phyloP scores from a whole-genome alignment of 2,888 invertebrate species.

The Poecilus cupreus region DNA sequence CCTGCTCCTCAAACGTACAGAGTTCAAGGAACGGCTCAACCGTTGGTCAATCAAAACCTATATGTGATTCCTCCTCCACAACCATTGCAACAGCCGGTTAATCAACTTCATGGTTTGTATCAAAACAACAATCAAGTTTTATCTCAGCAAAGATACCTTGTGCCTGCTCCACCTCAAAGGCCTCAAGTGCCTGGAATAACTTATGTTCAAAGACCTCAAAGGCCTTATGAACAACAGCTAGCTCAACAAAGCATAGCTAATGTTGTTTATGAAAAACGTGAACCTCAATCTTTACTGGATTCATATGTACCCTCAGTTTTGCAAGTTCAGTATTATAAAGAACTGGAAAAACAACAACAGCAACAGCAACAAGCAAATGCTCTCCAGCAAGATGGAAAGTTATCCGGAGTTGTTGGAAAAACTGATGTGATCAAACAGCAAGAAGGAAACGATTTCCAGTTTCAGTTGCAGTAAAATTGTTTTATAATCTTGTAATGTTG shows the following conservation, averaged over 20 bases:
- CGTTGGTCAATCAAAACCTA: conserved; percentile 47
- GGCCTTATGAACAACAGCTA: conserved; percentile 46
- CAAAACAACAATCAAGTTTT: conserved; percentile 30
- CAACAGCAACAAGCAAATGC: conserved; percentile 22
- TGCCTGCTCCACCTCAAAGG: conserved; percentile 53
- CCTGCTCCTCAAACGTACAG: conserved; percentile 51
- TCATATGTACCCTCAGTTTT: conserved; percentile 73
- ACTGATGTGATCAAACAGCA: background rate
- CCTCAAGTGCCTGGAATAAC: no score
- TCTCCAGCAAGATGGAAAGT: background rate
- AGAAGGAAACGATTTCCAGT: no score
- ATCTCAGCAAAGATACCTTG: conserved; percentile 30
- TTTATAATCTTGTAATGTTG: no score
- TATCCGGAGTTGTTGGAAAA: background rate
- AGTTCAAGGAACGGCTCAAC: conserved; percentile 9
- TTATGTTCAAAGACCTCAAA: conserved; percentile 23
- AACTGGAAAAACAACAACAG: conserved; percentile 61
- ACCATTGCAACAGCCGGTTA: background rate
- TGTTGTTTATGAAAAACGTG: conserved; percentile 64
- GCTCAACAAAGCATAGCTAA: conserved; percentile 62
- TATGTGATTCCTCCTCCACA: conserved; percentile 36
- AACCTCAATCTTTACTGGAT: conserved; percentile 74
- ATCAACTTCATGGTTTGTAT: background rate
- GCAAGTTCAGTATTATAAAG: conserved; percentile 69
- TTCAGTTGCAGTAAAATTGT: no score